Conservation (phyloP, 2,797 vertebrate species). For the Acrocephalus scirpaceus region DNA sequence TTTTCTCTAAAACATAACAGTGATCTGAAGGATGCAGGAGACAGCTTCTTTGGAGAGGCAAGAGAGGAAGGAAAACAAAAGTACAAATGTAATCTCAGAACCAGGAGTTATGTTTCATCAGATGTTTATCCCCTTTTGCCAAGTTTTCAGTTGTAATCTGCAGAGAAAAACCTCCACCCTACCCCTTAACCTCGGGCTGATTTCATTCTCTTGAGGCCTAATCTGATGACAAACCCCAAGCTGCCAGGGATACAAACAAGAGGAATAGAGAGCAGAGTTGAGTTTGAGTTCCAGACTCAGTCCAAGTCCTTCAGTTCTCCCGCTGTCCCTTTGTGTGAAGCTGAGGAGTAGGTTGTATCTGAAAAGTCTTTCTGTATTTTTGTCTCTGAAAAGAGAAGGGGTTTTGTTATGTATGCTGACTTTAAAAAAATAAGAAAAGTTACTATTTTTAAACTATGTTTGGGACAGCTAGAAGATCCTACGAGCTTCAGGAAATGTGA, state of each 20-base stretch:
- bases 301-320: neutral
- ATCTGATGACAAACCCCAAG: neutral
- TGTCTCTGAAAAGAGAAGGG: neutral
- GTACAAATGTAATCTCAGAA: neutral
- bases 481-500: neutral
- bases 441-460: neutral
- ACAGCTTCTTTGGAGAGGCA: neutral
- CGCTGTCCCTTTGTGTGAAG: neutral
- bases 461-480: neutral
- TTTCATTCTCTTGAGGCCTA: neutral
- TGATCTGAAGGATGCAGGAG: neutral
- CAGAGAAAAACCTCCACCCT: neutral
- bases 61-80: neutral
- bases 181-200: neutral
- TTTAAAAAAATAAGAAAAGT: neutral
- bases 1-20: neutral
- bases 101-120: neutral
- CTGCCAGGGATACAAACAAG: neutral
- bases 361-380: neutral
- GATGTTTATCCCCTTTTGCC: neutral
- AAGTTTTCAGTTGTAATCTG: conserved; percentile 1
- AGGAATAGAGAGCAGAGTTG: neutral
- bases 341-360: neutral
- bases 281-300: neutral
- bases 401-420: neutral